Base-by-base conservation (phyloP, 2,888 invertebrate species). In the Aphrophora alni region DNA sequence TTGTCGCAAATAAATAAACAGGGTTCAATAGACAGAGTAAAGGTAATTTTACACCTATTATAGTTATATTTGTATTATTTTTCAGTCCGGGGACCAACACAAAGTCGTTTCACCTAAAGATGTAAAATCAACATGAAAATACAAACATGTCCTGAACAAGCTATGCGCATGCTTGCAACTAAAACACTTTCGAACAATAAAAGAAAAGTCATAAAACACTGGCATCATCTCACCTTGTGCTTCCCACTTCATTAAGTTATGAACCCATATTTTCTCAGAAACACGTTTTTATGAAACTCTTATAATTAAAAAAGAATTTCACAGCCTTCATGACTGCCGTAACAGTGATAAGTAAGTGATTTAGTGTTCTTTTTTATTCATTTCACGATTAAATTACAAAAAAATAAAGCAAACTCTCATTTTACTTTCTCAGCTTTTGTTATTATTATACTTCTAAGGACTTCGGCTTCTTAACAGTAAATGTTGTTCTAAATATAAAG, bases 241-340 rank as follows among this genome's bases (percentile, higher is more conserved):
- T 59, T 59, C 59, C 21, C 59, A 59, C 59, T 59, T 21, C 59
- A 59, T 59, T 59, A 59, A 59, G 21, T 59, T 4, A 21, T 3
- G 1, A 10, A 59, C 4, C 10, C 59, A 59, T 59, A 59, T 59
- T 59, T 59, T 59, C 21, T 59, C 59, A 44, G 59, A 59, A 21
- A 7, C 59, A 59, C 59, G 59, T 59, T 59, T 59, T 59, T 59
- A 59, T 59, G 59, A 59, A 59, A 59, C 59, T 59, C 59, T 59
- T 21, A n/a, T 59, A 59, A 59, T 59, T 59, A 59, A 59, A 59
- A 59, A 59, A 59, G 59, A 59, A 59, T 59, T 59, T 59, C 59
- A 59, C 59, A 10, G 59, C 59, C 21, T 59, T 59, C 59, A 59
- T 59, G 21, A 59, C 4, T 21, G 21, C 59, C 59, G 59, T 59